Conservation (phyloP, 23 tunicate genomes). For the Ascidia mentula region DNA sequence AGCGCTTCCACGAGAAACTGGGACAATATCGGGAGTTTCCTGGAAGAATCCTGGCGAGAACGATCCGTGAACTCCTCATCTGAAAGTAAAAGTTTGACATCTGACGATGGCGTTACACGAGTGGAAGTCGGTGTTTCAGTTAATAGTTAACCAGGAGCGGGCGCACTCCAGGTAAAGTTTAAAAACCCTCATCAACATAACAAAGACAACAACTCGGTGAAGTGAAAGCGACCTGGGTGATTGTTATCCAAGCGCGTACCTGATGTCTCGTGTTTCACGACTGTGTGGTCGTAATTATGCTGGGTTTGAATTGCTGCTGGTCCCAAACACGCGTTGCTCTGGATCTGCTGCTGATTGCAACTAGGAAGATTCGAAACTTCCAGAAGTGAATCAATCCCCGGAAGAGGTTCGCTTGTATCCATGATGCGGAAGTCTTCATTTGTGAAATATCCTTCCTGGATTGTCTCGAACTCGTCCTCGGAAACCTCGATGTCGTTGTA, state of each 20-base stretch:
- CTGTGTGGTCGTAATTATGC: no score
- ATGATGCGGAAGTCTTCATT: neutral
- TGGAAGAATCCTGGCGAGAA: neutral
- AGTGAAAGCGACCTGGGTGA: no score
- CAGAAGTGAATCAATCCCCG: neutral
- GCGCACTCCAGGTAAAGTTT: no score
- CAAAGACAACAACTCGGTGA: no score
- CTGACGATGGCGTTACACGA: no score
- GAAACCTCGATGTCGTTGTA: neutral
- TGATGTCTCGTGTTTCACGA: neutral
- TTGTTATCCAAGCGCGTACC: no score
- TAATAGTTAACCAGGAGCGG: no score
- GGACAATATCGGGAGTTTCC: conserved; percentile 57
- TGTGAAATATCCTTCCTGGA: neutral
- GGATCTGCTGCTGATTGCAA: neutral
- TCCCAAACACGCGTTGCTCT: no score
- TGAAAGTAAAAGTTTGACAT: neutral
- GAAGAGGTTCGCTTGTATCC: neutral
- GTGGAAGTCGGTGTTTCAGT: no score
- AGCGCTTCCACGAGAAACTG: conserved; percentile 55
- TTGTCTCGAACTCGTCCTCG: neutral
- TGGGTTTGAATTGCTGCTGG: neutral
- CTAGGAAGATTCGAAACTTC: neutral
- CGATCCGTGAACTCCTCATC: neutral
- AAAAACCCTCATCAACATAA: no score